phyloP scores from a whole-genome alignment of 2,888 invertebrate species.

The Diadegma fenestrale region DNA sequence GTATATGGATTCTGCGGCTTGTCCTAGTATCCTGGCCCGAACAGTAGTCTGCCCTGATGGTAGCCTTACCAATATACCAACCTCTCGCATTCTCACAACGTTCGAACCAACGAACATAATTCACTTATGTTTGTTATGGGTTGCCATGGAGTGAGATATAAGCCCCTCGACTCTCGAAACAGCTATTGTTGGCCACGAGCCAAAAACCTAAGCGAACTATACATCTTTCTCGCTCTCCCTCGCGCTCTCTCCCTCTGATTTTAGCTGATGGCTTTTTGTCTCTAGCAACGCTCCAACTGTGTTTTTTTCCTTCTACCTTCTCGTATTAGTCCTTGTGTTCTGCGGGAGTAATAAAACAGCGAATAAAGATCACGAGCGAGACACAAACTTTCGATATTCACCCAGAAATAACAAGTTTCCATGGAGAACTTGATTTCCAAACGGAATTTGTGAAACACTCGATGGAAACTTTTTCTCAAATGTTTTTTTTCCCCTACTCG shows the following conservation, averaged over 20 bases:
- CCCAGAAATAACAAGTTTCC: background rate
- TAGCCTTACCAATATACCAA: conserved; percentile 34
- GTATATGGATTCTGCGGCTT: conserved; percentile 21
- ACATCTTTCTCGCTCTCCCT: conserved; percentile 10
- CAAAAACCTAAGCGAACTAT: conserved; percentile 76
- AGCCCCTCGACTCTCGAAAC: conserved; percentile 74
- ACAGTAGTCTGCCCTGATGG: conserved; percentile 32
- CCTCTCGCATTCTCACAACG: conserved; percentile 64
- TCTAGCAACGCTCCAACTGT: conserved; percentile 34
- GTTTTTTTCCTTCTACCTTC: conserved; percentile 13
- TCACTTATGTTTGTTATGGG: conserved; percentile 84
- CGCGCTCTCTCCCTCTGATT: conserved; percentile 21
- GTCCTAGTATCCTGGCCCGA: background rate
- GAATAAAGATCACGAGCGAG: conserved; percentile 15
- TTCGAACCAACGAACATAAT: conserved; percentile 79
- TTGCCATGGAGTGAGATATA: conserved; percentile 83
- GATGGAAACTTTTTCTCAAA: background rate
- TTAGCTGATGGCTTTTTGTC: conserved; percentile 23
- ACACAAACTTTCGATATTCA: conserved; percentile 32
- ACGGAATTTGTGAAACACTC: background rate
- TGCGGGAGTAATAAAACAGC: conserved; percentile 26
- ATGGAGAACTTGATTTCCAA: background rate
- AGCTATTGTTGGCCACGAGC: conserved; percentile 81
- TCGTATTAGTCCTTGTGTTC: conserved; percentile 19
- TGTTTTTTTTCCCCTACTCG: background rate